Conservation (phyloP, 2,113 vertebrate species). For the Cheilinus undulatus region DNA sequence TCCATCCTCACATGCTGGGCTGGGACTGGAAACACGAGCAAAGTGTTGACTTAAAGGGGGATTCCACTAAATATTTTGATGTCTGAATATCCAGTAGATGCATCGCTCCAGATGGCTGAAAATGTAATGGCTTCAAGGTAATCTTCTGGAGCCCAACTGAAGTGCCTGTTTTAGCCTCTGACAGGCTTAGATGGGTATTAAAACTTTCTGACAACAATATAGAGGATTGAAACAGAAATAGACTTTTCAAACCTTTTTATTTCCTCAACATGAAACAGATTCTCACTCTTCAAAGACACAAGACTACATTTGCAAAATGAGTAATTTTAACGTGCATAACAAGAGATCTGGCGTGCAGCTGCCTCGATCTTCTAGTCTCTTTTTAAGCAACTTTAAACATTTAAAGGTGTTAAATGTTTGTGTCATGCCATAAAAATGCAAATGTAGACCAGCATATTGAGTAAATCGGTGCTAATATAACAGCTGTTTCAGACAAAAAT, state of each 20-base stretch:
- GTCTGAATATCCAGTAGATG: neutral
- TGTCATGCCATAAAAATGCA: too few species aligned
- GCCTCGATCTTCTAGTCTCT: neutral
- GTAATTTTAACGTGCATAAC: neutral
- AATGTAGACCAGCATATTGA: too few species aligned
- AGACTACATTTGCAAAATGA: neutral
- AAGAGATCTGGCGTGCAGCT: neutral
- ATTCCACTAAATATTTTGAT: neutral
- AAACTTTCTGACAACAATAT: neutral
- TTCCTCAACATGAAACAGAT: neutral
- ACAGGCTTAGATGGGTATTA: neutral
- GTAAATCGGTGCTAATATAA: too few species aligned
- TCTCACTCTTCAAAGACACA: neutral
- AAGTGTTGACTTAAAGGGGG: constrained; percentile 18
- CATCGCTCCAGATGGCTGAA: neutral
- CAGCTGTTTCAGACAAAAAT: too few species aligned
- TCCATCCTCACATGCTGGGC: neutral
- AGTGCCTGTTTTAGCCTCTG: neutral
- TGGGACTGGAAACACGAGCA: neutral
- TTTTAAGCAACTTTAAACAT: neutral
- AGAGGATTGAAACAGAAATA: neutral
- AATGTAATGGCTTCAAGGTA: neutral
- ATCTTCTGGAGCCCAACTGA: neutral
- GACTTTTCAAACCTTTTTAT: neutral
- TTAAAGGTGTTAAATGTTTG: too few species aligned